Evolutionary conservation across 2,888 invertebrate genomes (phyloP).

Genomic region (Eupsilia transversa): DNA sequence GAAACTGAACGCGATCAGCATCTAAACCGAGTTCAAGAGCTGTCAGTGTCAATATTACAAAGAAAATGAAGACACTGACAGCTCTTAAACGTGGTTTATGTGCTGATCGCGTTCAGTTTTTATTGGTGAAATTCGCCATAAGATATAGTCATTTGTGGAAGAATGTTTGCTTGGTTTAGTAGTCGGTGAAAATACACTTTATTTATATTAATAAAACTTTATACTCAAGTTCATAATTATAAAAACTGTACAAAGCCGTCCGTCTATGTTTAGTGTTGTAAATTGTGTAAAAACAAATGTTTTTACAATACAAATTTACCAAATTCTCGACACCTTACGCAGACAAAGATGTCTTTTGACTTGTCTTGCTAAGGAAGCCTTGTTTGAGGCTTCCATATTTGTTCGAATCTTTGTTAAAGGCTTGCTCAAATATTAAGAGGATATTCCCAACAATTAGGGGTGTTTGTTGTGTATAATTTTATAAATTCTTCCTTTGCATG

Average conservation of each 20-base stretch:
- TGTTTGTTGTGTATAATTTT: background rate
- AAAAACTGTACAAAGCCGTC: background rate
- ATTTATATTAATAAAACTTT: background rate
- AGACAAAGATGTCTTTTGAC: constrained; percentile 9
- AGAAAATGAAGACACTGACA: too few species aligned
- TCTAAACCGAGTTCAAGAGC: too few species aligned
- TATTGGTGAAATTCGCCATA: too few species aligned
- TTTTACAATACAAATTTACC: background rate
- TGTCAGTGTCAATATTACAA: too few species aligned
- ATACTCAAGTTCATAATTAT: background rate
- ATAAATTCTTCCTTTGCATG: background rate
- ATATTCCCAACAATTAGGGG: constrained; percentile 3
- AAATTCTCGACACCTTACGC: constrained; percentile 1
- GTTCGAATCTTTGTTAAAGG: constrained; percentile 7
- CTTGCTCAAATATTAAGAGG: constrained; percentile 9
- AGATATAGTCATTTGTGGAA: too few species aligned
- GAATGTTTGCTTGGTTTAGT: background rate
- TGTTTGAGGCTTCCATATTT: constrained; percentile 24
- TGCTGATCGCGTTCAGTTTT: too few species aligned
- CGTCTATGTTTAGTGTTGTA: too few species aligned
- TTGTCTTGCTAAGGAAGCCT: constrained; percentile 11
- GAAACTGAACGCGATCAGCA: too few species aligned
- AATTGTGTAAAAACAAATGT: background rate
- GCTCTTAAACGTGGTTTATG: too few species aligned
- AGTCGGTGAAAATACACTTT: background rate